Evolutionary conservation across 2,888 invertebrate genomes (phyloP).

Genomic region (Tetramorium bicarinatum): DNA sequence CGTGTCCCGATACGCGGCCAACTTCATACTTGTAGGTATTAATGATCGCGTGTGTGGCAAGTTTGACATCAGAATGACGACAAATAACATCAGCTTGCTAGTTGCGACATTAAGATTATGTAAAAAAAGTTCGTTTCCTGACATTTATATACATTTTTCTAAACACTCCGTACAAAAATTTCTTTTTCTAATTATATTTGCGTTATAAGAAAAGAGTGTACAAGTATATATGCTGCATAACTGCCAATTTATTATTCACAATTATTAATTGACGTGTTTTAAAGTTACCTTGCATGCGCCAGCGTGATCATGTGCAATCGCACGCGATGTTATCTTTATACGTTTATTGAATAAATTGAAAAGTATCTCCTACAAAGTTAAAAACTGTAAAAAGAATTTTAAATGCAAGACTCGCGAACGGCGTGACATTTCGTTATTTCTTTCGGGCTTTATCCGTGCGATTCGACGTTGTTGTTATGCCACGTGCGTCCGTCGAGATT

Average conservation of each 20-base stretch:
- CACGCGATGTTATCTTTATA: not conserved
- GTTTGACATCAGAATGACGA: no score
- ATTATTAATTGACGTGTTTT: not conserved
- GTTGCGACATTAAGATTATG: not conserved
- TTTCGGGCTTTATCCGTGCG: not conserved
- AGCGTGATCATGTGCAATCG: not conserved
- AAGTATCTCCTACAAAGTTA: not conserved
- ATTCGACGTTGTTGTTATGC: constrained; percentile 16
- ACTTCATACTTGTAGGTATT: no score
- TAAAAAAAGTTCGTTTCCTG: not conserved
- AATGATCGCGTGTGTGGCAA: no score
- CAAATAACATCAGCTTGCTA: no score
- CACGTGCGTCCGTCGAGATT: constrained; percentile 3
- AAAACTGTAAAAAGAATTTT: not conserved
- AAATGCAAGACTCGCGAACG: not conserved
- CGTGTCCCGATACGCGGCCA: no score
- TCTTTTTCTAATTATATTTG: no score
- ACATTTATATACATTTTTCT: no score
- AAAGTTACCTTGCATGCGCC: not conserved
- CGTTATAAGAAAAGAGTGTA: no score
- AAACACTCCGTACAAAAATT: no score
- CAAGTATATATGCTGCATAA: not conserved
- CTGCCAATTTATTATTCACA: not conserved
- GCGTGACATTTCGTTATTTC: not conserved
- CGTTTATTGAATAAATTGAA: not conserved